Conservation (phyloP, 2,797 vertebrate genomes). For the Lateolabrax maculatus region DNA sequence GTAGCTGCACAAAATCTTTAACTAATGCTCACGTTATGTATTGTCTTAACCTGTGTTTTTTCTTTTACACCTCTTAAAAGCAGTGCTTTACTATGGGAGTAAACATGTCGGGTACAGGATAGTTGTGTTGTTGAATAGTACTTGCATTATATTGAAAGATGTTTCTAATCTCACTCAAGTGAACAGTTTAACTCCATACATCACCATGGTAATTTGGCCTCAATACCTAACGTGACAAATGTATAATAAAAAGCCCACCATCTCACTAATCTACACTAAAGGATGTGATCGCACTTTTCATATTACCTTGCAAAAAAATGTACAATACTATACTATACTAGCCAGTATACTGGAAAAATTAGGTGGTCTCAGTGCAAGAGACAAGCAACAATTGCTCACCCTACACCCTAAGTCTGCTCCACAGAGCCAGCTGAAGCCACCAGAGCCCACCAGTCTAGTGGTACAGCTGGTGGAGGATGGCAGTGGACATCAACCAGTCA, state of each 20-base stretch:
- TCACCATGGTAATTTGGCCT: background rate
- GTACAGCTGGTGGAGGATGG: slow-evolving; percentile 46
- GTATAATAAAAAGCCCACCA: background rate
- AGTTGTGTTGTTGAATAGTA: background rate
- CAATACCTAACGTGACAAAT: background rate
- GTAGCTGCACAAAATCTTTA: background rate
- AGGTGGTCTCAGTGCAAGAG: background rate
- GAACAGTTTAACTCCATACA: background rate
- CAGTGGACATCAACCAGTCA: slow-evolving; percentile 38
- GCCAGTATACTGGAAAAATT: background rate
- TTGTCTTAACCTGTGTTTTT: background rate
- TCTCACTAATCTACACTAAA: background rate
- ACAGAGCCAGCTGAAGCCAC: slow-evolving; percentile 19
- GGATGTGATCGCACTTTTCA: background rate
- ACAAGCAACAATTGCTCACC: slow-evolving; percentile 3
- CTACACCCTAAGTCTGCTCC: background rate
- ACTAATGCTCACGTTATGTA: background rate
- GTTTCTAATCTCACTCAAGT: background rate
- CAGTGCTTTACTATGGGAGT: background rate
- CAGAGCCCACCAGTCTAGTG: slow-evolving; percentile 25
- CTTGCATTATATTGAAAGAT: background rate
- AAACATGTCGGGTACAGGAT: background rate
- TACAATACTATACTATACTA: too few species aligned
- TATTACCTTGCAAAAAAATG: background rate
- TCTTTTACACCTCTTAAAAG: background rate